Conservation (phyloP, 2,113 vertebrate genomes). For the Alexandromys fortis region DNA sequence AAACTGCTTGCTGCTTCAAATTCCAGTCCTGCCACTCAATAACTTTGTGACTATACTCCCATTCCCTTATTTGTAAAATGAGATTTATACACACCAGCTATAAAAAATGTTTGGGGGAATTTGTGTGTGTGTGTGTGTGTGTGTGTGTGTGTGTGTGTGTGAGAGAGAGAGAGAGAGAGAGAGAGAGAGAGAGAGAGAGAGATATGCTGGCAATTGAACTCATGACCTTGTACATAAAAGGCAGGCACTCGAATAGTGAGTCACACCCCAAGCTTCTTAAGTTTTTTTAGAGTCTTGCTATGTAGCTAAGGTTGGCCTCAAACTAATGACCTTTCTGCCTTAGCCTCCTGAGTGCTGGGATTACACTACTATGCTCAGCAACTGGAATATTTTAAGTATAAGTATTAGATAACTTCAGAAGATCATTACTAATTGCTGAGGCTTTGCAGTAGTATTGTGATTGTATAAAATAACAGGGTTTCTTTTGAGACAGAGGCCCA, state of each 20-base stretch:
- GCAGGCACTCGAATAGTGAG: too few relatives aligned
- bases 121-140: too few relatives aligned
- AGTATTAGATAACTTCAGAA: background rate
- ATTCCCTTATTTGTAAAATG: background rate
- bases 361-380: background rate
- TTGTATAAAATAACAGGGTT: background rate
- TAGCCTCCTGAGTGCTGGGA: background rate
- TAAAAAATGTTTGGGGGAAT: background rate
- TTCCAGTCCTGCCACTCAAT: background rate
- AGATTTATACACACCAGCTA: background rate
- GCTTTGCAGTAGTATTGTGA: background rate
- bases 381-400: background rate
- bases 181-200: too few relatives aligned
- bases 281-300: background rate
- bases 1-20: background rate
- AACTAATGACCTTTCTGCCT: background rate
- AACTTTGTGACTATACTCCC: background rate
- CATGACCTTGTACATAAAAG: background rate
- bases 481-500: background rate
- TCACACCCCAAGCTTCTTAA: background rate
- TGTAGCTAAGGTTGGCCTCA: background rate
- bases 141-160: background rate
- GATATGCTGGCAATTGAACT: background rate
- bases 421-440: background rate
- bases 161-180: background rate